Evolutionary conservation across 2,113 vertebrate species (phyloP), one percentile per base, ranked within the genome.

Genomic region (Varanus komodoensis): DNA sequence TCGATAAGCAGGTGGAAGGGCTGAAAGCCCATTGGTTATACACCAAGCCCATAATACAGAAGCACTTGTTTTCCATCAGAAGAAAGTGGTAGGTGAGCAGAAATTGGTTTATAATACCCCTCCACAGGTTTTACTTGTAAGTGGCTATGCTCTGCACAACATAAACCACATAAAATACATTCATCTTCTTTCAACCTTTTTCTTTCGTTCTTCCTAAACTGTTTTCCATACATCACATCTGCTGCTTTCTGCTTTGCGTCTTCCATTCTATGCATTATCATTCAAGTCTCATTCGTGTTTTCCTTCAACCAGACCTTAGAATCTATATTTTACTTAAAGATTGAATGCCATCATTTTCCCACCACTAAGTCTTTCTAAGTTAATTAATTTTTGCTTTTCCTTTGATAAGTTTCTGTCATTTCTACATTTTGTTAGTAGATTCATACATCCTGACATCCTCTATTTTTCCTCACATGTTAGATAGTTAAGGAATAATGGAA

Each of bases 301-400:
- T 94, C 50, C 21, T 85, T 17, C n/a, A 32, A n/a, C 93, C 69
- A 92, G 80, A 71, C 52, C 82, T 86, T 27, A 68, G 25, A 83
- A 27, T 91, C 2, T 91, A 14, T 82, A 32, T 84, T 93, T 92
- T 67, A 4, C 68, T 90, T 89, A 12, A 68, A 14, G 38, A 7
- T 11, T 87, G 69, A 93, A 79, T 94, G 79, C 27, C 19, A 14
- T 86, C 73, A 68, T 50, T 75, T 64, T 84, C 82, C 86, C 4
- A 6, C 86, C 23, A 67, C 3, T 21, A 19, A 91, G 2, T 0
- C 80, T 68, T 84, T 48, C 15, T 27, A 32, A 54, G 12, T 19
- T 80, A 95, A 57, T 92, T 91, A 29, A 74, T 89, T 95, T 95
- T 54, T 94, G 4, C 38, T 15, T 78, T 1, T 44, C 90, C 34